Evolutionary conservation across 2,888 invertebrate species (phyloP).

Genomic region (Heliconius aoede): DNA sequence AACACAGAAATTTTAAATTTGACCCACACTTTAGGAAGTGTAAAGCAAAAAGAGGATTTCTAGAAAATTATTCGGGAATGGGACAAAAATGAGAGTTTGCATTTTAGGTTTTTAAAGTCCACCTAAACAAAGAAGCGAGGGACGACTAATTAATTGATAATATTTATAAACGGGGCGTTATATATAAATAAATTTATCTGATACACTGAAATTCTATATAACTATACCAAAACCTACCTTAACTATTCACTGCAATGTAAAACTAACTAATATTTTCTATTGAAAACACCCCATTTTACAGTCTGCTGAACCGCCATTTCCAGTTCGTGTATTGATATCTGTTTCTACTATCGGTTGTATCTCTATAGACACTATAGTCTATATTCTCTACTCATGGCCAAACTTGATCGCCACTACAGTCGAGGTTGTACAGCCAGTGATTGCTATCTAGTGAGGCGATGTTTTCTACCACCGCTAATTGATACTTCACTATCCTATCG

Average conservation of each 20-base stretch:
- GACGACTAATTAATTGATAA: no score
- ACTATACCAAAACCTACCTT: not conserved
- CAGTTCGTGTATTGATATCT: constrained; percentile 16
- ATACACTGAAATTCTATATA: not conserved
- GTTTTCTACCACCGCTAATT: constrained; percentile 20
- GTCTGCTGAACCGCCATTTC: constrained; percentile 20
- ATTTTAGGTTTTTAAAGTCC: no score
- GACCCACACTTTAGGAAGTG: no score
- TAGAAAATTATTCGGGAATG: no score
- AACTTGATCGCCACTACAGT: constrained; percentile 21
- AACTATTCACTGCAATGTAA: not conserved
- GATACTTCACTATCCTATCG: constrained; percentile 2
- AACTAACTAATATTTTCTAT: constrained; percentile 24
- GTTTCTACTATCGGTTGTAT: constrained; percentile 6
- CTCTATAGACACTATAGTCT: not conserved
- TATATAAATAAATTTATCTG: no score
- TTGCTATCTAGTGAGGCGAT: constrained; percentile 19
- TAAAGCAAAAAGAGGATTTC: no score
- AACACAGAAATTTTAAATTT: no score
- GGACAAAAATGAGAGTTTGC: no score
- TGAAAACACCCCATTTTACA: constrained; percentile 24
- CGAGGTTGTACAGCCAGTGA: constrained; percentile 8
- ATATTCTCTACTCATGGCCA: not conserved
- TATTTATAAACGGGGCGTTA: no score
- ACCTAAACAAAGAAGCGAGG: no score